A percentile compares a stretch with the other conserved stretches of the same genome.
Evolutionary conservation across 2,888 invertebrate species (phyloP).

Genomic region (Prosapia bicincta): DNA sequence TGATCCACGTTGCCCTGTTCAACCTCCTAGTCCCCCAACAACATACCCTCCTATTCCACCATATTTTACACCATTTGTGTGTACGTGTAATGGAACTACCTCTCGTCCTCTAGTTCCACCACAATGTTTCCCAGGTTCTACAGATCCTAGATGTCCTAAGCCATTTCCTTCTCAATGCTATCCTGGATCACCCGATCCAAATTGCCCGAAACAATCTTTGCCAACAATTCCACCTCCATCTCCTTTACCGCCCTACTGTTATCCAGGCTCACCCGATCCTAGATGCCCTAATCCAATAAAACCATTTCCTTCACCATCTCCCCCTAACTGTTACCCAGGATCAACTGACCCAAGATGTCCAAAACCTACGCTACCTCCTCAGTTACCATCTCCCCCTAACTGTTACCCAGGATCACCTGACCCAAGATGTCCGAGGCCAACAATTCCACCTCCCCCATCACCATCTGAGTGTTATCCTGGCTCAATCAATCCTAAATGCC

Average conservation of each 20-base stretch:
- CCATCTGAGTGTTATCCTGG: slow-evolving; percentile 45
- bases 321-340: slow-evolving; percentile 42
- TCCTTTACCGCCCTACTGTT: slow-evolving; percentile 35
- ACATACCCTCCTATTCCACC: slow-evolving; percentile 33
- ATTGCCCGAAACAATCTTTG: slow-evolving; percentile 28
- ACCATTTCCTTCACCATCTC: slow-evolving; percentile 41
- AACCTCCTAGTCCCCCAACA: slow-evolving; percentile 28
- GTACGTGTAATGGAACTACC: slow-evolving; percentile 36
- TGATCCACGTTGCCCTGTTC: slow-evolving; percentile 46
- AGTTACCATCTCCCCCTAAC: slow-evolving; percentile 17
- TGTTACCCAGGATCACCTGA: slow-evolving; percentile 42
- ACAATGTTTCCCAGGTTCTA: slow-evolving; percentile 32
- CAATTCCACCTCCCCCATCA: slow-evolving; percentile 26
- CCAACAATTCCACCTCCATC: slow-evolving; percentile 21
- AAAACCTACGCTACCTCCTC: slow-evolving; percentile 15
- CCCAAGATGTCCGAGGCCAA: slow-evolving; percentile 38
- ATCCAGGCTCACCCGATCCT: slow-evolving; percentile 42
- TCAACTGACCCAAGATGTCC: slow-evolving; percentile 43
- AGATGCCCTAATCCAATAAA: slow-evolving; percentile 42
- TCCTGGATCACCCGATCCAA: slow-evolving; percentile 39
- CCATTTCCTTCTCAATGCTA: slow-evolving; percentile 38
- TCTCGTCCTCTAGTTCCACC: slow-evolving; percentile 45
- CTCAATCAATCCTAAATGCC: slow-evolving; percentile 46
- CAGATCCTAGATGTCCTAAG: slow-evolving; percentile 40
- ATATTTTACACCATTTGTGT: slow-evolving; percentile 29